Conservation (phyloP, 2,888 invertebrate genomes). For the Oxycera nigricornis region DNA sequence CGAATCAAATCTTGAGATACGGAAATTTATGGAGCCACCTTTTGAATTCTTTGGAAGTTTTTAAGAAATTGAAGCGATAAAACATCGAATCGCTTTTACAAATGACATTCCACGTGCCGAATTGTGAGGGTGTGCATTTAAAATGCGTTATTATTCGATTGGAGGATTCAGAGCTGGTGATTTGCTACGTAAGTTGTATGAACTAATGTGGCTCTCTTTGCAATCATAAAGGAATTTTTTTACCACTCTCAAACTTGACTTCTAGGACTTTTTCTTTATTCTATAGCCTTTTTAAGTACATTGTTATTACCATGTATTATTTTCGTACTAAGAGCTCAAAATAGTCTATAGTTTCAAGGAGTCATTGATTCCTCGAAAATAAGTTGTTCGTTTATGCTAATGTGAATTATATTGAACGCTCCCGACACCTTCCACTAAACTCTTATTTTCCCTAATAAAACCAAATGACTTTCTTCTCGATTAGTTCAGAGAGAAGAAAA, state of each 20-base stretch:
- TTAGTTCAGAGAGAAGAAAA: constrained; percentile 16
- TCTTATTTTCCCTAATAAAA: constrained; percentile 39
- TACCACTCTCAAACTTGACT: too few species aligned
- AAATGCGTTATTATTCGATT: too few species aligned
- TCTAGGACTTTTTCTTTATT: too few species aligned
- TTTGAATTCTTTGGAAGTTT: neutral
- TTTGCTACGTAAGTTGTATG: too few species aligned
- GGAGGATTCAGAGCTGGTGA: too few species aligned
- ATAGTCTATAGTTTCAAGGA: neutral
- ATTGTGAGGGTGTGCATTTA: too few species aligned
- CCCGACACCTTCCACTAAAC: neutral
- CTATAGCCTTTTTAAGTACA: too few species aligned
- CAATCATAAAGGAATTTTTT: too few species aligned
- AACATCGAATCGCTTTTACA: constrained; percentile 12
- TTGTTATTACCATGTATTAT: too few species aligned
- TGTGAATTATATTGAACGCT: constrained; percentile 20
- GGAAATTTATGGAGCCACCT: constrained; percentile 10
- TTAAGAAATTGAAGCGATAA: neutral
- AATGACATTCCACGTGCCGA: neutral
- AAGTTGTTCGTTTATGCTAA: constrained; percentile 36
- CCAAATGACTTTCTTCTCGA: constrained; percentile 40
- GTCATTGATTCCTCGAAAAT: neutral
- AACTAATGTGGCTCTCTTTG: too few species aligned
- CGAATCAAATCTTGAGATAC: constrained; percentile 27
- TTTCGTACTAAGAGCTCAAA: too few species aligned